phyloP scores from a whole-genome alignment of 2,113 vertebrate species.

The Ciconia stormi region DNA sequence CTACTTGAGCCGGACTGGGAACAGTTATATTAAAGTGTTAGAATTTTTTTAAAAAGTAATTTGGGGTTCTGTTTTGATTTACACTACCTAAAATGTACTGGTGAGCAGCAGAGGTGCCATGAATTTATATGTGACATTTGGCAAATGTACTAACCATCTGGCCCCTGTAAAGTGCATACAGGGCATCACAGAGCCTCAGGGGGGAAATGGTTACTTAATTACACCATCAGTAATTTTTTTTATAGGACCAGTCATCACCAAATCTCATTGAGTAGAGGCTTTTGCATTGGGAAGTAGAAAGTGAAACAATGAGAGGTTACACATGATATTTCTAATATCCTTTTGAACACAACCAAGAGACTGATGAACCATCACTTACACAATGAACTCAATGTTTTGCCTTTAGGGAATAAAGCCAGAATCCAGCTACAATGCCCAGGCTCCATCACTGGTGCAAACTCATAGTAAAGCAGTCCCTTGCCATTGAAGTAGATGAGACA shows the following conservation, averaged over 20 bases:
- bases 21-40: neutral
- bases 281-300: neutral
- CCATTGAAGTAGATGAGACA: neutral
- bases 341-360: neutral
- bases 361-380: neutral
- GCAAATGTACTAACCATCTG: constrained; percentile 50
- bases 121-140: constrained; percentile 26
- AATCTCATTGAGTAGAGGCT: neutral
- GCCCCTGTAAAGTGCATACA: neutral
- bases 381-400: no score
- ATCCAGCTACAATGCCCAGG: neutral
- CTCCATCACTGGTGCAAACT: neutral
- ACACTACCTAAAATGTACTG: neutral
- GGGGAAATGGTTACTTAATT: neutral
- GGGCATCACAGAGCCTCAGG: neutral
- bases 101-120: constrained; percentile 27
- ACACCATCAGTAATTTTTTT: constrained; percentile 1
- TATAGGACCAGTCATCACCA: neutral
- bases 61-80: constrained; percentile 53
- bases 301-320: neutral
- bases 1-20: neutral
- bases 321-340: neutral
- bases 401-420: neutral
- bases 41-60: constrained; percentile 32
- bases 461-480: neutral